A percentile compares a stretch with the other conserved stretches of the same genome.
phyloP scores from a whole-genome alignment of 2,113 vertebrate species.

The Setophaga kirtlandii region DNA sequence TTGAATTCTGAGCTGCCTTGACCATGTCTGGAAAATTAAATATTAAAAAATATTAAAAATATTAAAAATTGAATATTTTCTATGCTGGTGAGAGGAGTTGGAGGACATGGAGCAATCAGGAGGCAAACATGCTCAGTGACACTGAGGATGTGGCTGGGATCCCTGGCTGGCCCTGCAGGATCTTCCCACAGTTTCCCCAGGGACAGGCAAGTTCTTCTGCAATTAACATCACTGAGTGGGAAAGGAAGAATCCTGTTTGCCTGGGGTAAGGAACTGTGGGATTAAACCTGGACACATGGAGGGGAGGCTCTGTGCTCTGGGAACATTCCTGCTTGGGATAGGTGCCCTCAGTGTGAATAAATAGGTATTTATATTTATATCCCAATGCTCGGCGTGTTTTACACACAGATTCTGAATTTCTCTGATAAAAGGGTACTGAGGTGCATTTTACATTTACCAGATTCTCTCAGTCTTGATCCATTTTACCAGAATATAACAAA shows the following conservation, averaged over 20 bases:
- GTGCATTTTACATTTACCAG: background rate
- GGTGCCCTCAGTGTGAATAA: fast-evolving
- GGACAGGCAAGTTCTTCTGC: conserved; percentile 24
- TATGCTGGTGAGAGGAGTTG: background rate
- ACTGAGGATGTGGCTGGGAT: background rate
- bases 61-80: background rate
- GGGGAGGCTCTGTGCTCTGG: background rate
- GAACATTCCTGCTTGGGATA: background rate
- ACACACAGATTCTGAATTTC: fast-evolving
- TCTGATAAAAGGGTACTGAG: background rate
- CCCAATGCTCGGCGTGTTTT: fast-evolving
- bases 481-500: background rate
- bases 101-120: background rate
- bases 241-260: conserved; percentile 50
- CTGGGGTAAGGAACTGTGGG: conserved; percentile 35
- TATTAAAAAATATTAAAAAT: background rate
- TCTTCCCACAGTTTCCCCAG: conserved; percentile 16
- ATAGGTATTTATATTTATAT: too few relatives aligned
- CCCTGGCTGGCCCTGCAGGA: background rate
- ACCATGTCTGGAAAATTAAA: background rate
- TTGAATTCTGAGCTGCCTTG: background rate
- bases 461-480: fast-evolving
- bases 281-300: background rate
- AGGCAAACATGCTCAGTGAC: background rate
- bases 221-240: conserved; percentile 42